A percentile compares a stretch with the other conserved stretches of the same genome.
Evolutionary conservation across 1,140 invertebrate species (phyloP).

Genomic region (Bombus fervidus): DNA sequence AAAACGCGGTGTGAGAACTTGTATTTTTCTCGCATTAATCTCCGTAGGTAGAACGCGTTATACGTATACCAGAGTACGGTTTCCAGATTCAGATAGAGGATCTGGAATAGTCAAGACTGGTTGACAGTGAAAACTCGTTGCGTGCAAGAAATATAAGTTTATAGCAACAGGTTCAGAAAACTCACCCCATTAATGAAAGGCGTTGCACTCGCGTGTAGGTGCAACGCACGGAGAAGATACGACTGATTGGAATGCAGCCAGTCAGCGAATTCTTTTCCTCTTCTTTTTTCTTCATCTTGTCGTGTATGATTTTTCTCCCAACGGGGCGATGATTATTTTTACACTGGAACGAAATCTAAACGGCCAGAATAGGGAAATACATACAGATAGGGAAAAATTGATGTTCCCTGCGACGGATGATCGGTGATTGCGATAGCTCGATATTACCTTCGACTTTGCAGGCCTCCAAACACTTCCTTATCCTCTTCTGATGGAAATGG

Average conservation of each 20-base stretch:
- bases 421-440: background rate
- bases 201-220: constrained; percentile 42
- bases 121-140: constrained; percentile 46
- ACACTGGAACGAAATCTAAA: background rate
- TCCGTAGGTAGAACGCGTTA: background rate
- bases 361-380: too few relatives aligned
- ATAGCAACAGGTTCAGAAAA: constrained; percentile 54
- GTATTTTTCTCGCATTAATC: constrained; percentile 4
- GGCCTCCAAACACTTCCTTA: background rate
- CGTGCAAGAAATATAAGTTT: constrained; percentile 43
- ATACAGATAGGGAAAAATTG: background rate
- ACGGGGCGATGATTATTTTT: background rate
- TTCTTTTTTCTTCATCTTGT: background rate
- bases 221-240: constrained; percentile 41
- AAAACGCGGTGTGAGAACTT: background rate
- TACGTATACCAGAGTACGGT: background rate
- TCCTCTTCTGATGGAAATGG: background rate
- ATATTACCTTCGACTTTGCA: background rate
- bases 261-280: background rate
- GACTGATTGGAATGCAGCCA: constrained; percentile 45
- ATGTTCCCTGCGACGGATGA: background rate
- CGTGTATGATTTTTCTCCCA: background rate
- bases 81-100: background rate
- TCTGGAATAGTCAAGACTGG: constrained; percentile 21
- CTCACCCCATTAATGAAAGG: constrained; percentile 44